Evolutionary conservation across 2,888 invertebrate species (phyloP), one percentile per base, ranked within the genome.

Genomic region (Sepiola atlantica): DNA sequence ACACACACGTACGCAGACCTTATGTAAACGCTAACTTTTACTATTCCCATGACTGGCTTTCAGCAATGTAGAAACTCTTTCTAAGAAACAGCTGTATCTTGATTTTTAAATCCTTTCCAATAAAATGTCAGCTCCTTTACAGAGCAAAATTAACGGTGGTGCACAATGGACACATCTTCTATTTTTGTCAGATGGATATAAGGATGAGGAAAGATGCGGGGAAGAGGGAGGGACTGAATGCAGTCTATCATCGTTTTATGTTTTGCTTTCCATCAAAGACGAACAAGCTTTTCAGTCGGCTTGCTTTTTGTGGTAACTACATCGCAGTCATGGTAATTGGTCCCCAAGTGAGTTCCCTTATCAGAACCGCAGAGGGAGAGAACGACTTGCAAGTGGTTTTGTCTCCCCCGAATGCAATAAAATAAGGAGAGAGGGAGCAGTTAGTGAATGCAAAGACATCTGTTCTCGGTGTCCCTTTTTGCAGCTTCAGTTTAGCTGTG

Each of bases 381-480:
- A 77, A n/a, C n/a, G 16, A n/a, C 16, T 77, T 77, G 77, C 77
- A 77, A 77, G 77, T 32, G n/a, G 45, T 77, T 77, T 14, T 14
- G n/a, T 8, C 45, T 45, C 77, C 77, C n/a, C 77, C 3, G n/a
- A 77, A 28, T 77, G n/a, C n/a, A 77, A n/a, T 45, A 45, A 45
- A 45, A 45, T 45, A 8, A 45, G 8, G 45, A 8, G n/a, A 77
- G 16, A 8, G 16, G 20, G n/a, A n/a, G 14, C n/a, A n/a, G n/a
- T n/a, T n/a, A n/a, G 77, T 77, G n/a, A 77, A 77, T 77, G 77
- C 77, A 77, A 77, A 77, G n/a, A 77, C 77, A 77, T 77, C 77
- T 77, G 77, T 77, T n/a, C 3, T 77, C 77, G n/a, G 77, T 77
- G 77, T n/a, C 77, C n/a, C 8, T 45, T 45, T 45, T 77, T 77